Base-by-base conservation (phyloP, 1,140 invertebrate genomes). In the Tigriopus japonicus region DNA sequence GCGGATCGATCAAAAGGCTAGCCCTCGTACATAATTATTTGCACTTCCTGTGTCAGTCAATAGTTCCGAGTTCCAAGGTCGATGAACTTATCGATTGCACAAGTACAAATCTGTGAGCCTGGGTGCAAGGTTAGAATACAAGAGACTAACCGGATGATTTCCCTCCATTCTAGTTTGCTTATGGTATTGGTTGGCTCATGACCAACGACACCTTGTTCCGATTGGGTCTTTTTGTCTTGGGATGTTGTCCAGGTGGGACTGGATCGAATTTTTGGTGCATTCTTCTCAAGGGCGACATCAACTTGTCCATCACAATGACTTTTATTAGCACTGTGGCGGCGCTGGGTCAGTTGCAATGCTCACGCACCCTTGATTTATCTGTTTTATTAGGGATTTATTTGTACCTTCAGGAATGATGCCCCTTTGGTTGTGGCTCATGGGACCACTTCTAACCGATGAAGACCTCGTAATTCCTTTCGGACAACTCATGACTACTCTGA, bases 341-440 rank as follows among this genome's bases (percentile, higher is more conserved):
- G 6, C 85, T 92, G 69, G 82, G 86, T 84, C 74, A 74, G 73
- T 69, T 10, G 21, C 21, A 49, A 59, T 56, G 60, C 23, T 55
- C 6, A 62, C 14, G 56, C 15, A 41, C 1, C 42, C 21, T n/a
- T 17, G 41, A 17, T 43, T n/a, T 62, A 42, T 41, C 13, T 19
- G 14, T 52, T 6, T n/a, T n/a, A n/a, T n/a, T n/a, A n/a, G n/a
- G n/a, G 64, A 62, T 65, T 64, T 56, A 19, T 68, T 68, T 68
- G 62, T 69, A 63, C 64, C 75, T 76, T 7, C 71, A 89, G 87
- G 74, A n/a, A 85, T 93, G 73, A 92, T 98, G 78, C 92, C 92
- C 0, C 69, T 90, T 1, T 97, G 93, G 93, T 73, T 93, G n/a
- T 88, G 92, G 68, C 87, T 88, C 0, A 75, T 97, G n/a, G 92